Percentiles rank a stretch among this genome's conserved stretches.
Evolutionary conservation across 2,888 invertebrate species (phyloP).

Genomic region (Amblyjoppa proteus): DNA sequence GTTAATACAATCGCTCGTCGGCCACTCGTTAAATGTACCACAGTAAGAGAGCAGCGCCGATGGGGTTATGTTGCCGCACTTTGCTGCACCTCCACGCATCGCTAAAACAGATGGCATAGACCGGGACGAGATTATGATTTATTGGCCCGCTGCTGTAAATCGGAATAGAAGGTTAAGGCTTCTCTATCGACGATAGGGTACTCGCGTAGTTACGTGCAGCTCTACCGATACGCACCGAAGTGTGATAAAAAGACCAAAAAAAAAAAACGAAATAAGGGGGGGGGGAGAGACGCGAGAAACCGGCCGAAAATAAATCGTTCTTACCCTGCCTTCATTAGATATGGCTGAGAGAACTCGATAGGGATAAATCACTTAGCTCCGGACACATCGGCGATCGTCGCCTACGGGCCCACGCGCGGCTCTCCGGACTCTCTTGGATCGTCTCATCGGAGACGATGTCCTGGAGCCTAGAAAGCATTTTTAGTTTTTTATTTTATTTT

Average conservation of each 20-base stretch:
- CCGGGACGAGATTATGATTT: constrained; percentile 42
- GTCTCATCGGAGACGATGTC: constrained; percentile 27
- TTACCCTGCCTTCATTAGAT: constrained; percentile 68
- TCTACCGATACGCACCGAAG: constrained; percentile 37
- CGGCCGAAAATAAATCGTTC: constrained; percentile 67
- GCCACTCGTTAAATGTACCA: not conserved
- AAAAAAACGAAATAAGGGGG: constrained; percentile 28
- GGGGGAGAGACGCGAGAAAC: constrained; percentile 48
- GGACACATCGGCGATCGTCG: constrained; percentile 65
- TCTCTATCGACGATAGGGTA: constrained; percentile 14
- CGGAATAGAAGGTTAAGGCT: constrained; percentile 30
- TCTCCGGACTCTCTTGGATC: constrained; percentile 4
- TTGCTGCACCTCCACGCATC: constrained; percentile 21
- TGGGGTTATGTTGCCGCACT: constrained; percentile 20
- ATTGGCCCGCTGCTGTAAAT: constrained; percentile 26
- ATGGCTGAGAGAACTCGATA: constrained; percentile 65
- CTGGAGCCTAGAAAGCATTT: constrained; percentile 24
- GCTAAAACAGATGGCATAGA: constrained; percentile 28
- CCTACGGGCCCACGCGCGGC: constrained; percentile 46
- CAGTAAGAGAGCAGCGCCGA: not conserved
- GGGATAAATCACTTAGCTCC: constrained; percentile 65
- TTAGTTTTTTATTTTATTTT: not conserved
- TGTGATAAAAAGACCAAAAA: constrained; percentile 44
- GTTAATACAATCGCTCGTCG: constrained; percentile 56
- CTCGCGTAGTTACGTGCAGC: constrained; percentile 42